Evolutionary conservation across 2,797 vertebrate species (phyloP).

Genomic region (Alcedo quadribrachys): DNA sequence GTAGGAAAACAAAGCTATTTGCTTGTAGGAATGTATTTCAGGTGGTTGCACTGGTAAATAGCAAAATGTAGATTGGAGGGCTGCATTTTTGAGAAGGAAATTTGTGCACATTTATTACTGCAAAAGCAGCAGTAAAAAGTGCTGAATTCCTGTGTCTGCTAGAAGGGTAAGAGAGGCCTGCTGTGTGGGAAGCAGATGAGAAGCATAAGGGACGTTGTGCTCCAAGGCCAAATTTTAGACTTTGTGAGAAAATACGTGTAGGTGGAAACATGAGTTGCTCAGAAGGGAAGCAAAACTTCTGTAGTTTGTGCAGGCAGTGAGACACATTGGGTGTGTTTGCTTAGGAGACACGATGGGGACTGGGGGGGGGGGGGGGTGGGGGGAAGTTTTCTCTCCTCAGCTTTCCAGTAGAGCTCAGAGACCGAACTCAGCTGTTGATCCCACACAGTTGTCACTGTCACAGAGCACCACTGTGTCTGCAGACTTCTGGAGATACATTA

Average conservation of each 20-base stretch:
- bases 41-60: not conserved
- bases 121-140: not conserved
- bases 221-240: not conserved
- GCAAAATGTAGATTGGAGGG: not conserved
- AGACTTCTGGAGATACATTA: not conserved
- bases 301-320: not conserved
- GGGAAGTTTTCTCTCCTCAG: not conserved
- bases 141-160: not conserved
- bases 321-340: not conserved
- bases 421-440: not conserved
- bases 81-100: not conserved
- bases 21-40: not conserved
- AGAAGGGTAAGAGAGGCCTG: not conserved
- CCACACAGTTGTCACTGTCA: not conserved
- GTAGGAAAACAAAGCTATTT: not conserved
- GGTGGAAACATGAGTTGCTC: not conserved
- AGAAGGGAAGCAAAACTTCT: not conserved
- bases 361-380: no score
- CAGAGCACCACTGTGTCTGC: not conserved
- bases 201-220: not conserved
- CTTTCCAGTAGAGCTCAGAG: conserved; percentile 9
- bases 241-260: not conserved
- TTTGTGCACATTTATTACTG: not conserved
- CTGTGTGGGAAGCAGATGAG: conserved; percentile 5
- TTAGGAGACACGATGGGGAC: not conserved